These are phyloP conservation scores for Pardosa pseudoannulata DNA, from an alignment of 2,888 invertebrate species.

Conservation along the genomic window DNA sequence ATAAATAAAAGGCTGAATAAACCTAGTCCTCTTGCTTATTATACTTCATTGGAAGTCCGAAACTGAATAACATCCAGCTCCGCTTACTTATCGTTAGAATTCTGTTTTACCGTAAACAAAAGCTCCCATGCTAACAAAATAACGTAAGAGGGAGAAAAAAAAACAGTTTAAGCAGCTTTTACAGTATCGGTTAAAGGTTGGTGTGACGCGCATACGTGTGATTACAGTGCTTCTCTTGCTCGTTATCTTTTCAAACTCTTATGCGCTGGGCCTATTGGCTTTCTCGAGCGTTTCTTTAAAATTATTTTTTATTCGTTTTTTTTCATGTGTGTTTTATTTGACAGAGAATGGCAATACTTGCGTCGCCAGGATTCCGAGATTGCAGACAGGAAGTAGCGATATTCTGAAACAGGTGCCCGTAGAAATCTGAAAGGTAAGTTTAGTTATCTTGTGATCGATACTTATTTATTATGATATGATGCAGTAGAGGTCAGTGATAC, in stretches of 20 bases:
- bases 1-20: too few relatives aligned
- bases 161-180: neutral
- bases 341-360: constrained; percentile 9
- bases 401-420: neutral
- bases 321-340: neutral
- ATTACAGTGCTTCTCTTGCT: neutral
- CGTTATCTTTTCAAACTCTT: neutral
- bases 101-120: neutral
- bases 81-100: neutral
- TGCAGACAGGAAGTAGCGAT: neutral
- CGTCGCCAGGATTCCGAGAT: neutral
- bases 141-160: neutral
- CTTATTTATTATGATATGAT: too few relatives aligned
- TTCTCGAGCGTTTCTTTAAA: neutral
- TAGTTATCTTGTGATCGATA: neutral
- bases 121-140: neutral
- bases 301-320: neutral
- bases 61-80: neutral
- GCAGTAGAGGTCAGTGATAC: too few relatives aligned
- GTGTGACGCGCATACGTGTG: neutral
- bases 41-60: too few relatives aligned
- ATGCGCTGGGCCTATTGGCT: neutral
- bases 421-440: neutral
- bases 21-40: too few relatives aligned
- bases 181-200: neutral